Conservation (phyloP, 1,140 invertebrate genomes). For the Ericerus pela region DNA sequence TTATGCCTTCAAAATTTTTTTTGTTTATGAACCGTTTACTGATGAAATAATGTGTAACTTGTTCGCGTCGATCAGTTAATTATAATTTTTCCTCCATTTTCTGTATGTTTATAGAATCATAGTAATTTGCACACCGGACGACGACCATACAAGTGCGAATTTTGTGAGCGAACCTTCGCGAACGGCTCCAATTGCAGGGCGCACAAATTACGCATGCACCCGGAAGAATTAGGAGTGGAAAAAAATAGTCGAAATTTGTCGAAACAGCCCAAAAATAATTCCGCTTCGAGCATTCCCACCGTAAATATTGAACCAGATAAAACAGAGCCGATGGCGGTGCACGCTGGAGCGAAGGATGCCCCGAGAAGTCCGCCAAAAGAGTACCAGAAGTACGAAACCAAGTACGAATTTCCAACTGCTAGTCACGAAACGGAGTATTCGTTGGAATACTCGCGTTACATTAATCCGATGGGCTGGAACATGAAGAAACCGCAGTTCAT, state of each 20-base stretch:
- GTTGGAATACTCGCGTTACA: constrained; percentile 2
- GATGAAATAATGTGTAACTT: too few species aligned
- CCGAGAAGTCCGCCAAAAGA: not conserved
- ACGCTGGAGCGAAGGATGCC: not conserved
- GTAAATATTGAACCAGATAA: too few species aligned
- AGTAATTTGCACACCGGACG: constrained; percentile 34
- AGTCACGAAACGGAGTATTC: not conserved
- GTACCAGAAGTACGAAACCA: not conserved
- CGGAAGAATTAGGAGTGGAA: constrained; percentile 30
- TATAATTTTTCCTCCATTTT: too few species aligned
- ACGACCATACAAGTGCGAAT: constrained; percentile 34
- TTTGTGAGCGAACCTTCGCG: constrained; percentile 34
- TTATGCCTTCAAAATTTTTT: too few species aligned
- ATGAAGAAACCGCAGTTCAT: not conserved
- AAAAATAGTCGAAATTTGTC: not conserved
- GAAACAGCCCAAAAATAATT: not conserved
- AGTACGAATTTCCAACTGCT: not conserved
- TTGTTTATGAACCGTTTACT: too few species aligned
- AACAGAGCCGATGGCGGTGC: too few species aligned
- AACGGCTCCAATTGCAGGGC: constrained; percentile 36
- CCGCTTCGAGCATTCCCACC: too few species aligned
- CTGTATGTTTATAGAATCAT: constrained; percentile 28
- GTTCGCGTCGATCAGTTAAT: too few species aligned
- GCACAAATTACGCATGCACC: constrained; percentile 35
- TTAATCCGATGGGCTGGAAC: not conserved